Evolutionary conservation across 2,797 vertebrate genomes (phyloP).

Genomic region (Ptychadena robeensis): DNA sequence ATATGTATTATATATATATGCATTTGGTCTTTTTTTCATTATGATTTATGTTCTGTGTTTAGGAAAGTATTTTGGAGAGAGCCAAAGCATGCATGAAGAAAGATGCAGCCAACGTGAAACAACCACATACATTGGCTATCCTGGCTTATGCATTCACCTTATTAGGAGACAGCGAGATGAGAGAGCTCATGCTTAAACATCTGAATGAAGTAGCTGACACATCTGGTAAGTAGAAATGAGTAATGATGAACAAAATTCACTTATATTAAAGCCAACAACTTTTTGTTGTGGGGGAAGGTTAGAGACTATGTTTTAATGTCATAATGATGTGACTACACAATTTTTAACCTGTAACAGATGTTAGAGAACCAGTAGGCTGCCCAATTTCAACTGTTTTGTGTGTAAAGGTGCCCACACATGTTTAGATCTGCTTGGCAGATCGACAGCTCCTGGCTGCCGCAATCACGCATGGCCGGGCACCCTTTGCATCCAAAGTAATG

Average conservation of each 20-base stretch:
- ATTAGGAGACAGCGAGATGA: conserved; percentile 73
- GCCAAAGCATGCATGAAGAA: conserved; percentile 73
- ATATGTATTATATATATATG: background rate
- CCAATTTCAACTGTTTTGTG: no score
- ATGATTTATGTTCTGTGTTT: background rate
- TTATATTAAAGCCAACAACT: background rate
- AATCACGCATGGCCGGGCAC: no score
- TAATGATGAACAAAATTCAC: background rate
- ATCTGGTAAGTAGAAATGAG: conserved; percentile 62
- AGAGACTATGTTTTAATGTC: background rate
- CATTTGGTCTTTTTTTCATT: background rate
- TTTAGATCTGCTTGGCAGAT: no score
- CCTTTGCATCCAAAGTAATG: no score
- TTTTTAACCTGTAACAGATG: no score
- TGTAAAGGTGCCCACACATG: no score
- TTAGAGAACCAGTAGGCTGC: no score
- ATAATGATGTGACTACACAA: no score
- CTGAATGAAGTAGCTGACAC: conserved; percentile 67
- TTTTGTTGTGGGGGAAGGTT: background rate
- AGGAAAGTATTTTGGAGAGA: conserved; percentile 64
- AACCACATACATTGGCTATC: conserved; percentile 77
- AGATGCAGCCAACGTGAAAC: conserved; percentile 63
- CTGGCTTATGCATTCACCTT: conserved; percentile 83
- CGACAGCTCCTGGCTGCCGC: no score
- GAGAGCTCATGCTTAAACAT: conserved; percentile 66